These are phyloP conservation scores for Albula glossodonta DNA, from an alignment of 2,113 vertebrate species.

Conservation along the genomic window DNA sequence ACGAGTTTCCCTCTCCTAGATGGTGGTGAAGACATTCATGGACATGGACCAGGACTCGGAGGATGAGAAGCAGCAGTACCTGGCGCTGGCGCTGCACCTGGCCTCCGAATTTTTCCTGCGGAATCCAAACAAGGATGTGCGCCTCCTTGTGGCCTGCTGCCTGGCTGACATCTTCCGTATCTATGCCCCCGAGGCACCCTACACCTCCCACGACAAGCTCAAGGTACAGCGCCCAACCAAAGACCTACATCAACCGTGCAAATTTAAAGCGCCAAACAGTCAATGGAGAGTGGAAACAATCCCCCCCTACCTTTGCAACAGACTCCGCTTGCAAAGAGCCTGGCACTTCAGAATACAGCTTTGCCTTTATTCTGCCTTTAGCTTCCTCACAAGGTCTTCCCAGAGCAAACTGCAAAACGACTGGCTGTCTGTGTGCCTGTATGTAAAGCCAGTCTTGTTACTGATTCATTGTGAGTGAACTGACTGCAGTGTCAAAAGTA, in stretches of 20 bases:
- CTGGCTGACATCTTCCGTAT: constrained; percentile 99
- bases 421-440: neutral
- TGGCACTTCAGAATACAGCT: no score
- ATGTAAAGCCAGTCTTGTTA: neutral
- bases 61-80: constrained; percentile 98
- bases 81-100: constrained; percentile 93
- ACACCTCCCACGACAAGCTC: constrained; percentile 98
- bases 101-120: constrained; percentile 99
- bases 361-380: neutral
- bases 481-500: neutral
- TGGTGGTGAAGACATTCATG: constrained; percentile 99
- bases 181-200: constrained; percentile 97
- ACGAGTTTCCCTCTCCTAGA: constrained; percentile 62
- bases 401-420: neutral
- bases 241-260: neutral
- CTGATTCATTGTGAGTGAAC: neutral
- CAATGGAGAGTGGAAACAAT: no score
- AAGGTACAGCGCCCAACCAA: constrained; percentile 75
- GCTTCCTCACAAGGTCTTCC: neutral
- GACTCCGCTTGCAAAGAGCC: no score
- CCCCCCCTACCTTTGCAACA: no score
- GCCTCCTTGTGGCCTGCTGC: constrained; percentile 96
- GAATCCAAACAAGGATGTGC: constrained; percentile 98
- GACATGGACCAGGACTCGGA: constrained; percentile 99
- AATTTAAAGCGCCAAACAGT: no score